These are phyloP conservation scores for Nymphalis urticae DNA, from an alignment of 2,888 invertebrate genomes.

Conservation along the genomic window DNA sequence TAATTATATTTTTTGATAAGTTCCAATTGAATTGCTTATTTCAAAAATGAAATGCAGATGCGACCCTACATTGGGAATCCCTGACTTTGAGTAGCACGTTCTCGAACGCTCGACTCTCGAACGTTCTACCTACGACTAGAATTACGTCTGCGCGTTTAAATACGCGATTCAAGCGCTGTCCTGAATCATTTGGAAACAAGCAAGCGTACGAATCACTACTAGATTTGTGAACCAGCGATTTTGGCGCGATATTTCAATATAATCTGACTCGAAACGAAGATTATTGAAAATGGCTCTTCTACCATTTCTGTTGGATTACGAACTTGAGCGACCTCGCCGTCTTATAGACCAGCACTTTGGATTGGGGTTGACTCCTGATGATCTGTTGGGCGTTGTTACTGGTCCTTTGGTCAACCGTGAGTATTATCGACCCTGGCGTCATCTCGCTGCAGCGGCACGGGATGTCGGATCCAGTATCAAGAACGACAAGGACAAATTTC, in stretches of 20 bases:
- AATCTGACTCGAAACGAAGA: slow-evolving; percentile 9
- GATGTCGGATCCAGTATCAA: slow-evolving; percentile 81
- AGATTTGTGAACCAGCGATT: slow-evolving; percentile 5
- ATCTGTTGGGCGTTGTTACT: slow-evolving; percentile 58
- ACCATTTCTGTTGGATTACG: slow-evolving; percentile 69
- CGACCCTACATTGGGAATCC: slow-evolving; percentile 44
- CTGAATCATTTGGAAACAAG: slow-evolving; percentile 53
- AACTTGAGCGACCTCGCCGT: slow-evolving; percentile 67
- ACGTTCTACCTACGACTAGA: slow-evolving; percentile 56
- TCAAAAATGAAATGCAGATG: slow-evolving; percentile 19
- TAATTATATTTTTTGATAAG: background rate
- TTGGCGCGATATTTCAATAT: slow-evolving; percentile 15
- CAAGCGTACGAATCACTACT: slow-evolving; percentile 36
- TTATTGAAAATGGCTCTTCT: slow-evolving; percentile 71
- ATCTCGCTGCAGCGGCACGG: slow-evolving; percentile 69
- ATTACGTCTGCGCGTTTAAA: slow-evolving; percentile 50
- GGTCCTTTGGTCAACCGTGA: slow-evolving; percentile 55
- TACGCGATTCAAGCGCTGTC: slow-evolving; percentile 45
- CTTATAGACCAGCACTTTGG: slow-evolving; percentile 80
- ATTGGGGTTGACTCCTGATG: slow-evolving; percentile 73
- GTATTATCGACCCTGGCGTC: slow-evolving; percentile 72
- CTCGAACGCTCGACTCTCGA: slow-evolving; percentile 62
- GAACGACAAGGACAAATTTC: slow-evolving; percentile 71
- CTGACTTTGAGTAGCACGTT: slow-evolving; percentile 42
- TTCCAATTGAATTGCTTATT: background rate